Conservation (phyloP, 1,140 invertebrate species). For the Lordiphosa collinella region DNA sequence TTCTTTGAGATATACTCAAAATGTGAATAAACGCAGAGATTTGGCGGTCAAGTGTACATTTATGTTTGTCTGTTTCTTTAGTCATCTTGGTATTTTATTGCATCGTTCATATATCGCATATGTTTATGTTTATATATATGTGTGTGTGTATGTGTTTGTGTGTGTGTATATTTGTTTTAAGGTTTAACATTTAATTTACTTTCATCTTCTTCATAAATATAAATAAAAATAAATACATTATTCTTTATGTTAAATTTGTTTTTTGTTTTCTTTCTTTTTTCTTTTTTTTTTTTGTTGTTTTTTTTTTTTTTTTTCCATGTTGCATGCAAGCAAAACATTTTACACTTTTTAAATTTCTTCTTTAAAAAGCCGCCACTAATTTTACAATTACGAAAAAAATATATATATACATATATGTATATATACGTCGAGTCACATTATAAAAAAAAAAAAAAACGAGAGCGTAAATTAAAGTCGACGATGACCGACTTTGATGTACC, state of each 20-base stretch:
- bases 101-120: too few species aligned
- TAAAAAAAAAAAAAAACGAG: conserved; percentile 47
- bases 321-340: conserved; percentile 48
- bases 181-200: conserved; percentile 77
- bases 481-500: too few species aligned
- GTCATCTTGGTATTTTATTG: too few species aligned
- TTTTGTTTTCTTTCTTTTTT: conserved; percentile 12
- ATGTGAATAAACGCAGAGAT: too few species aligned
- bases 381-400: conserved; percentile 64
- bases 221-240: conserved; percentile 73
- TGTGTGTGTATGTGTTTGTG: conserved; percentile 8
- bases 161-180: conserved; percentile 71
- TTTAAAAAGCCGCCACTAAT: conserved; percentile 67
- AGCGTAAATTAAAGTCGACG: too few species aligned
- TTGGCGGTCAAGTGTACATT: too few species aligned
- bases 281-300: conserved; percentile 2
- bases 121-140: neutral
- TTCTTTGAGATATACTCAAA: too few species aligned
- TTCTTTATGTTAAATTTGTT: conserved; percentile 50
- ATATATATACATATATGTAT: conserved; percentile 38
- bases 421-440: conserved; percentile 51
- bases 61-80: too few species aligned
- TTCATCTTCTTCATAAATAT: conserved; percentile 62
- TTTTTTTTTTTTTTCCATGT: conserved; percentile 21
- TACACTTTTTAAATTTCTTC: conserved; percentile 26